These are phyloP conservation scores for Stenopsyche tienmushanensis DNA, from an alignment of 1,140 invertebrate genomes.

Conservation along the genomic window DNA sequence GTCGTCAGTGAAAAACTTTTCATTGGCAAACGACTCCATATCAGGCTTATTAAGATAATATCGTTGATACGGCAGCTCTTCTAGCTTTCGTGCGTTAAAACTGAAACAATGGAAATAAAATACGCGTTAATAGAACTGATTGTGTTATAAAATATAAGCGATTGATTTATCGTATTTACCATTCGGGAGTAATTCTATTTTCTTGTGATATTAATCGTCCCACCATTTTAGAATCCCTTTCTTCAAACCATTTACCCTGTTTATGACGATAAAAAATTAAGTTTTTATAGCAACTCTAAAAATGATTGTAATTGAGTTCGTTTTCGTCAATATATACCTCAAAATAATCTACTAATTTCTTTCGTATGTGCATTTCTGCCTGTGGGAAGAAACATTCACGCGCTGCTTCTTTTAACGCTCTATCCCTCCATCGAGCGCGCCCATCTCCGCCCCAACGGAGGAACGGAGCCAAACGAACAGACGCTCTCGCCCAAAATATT, in stretches of 20 bases:
- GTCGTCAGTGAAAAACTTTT: conserved; percentile 61
- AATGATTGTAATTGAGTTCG: not conserved
- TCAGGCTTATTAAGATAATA: conserved; percentile 52
- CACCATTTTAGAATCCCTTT: conserved; percentile 55
- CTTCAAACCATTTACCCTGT: conserved; percentile 59
- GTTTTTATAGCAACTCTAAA: not conserved
- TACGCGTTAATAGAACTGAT: not conserved
- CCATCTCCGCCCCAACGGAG: conserved; percentile 65
- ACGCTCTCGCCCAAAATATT: conserved; percentile 67
- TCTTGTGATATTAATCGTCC: conserved; percentile 55
- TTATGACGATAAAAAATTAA: conserved; percentile 40
- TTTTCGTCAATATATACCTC: conserved; percentile 46
- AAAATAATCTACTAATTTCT: conserved; percentile 60
- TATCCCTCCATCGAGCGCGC: conserved; percentile 66
- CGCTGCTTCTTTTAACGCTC: conserved; percentile 56
- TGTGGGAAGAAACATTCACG: conserved; percentile 59
- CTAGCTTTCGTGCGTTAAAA: conserved; percentile 77
- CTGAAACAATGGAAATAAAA: conserved; percentile 48
- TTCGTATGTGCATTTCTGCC: conserved; percentile 49
- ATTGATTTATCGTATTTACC: conserved; percentile 42
- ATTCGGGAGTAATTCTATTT: conserved; percentile 54
- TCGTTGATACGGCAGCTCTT: conserved; percentile 77
- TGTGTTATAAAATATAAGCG: not conserved
- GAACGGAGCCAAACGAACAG: conserved; percentile 65
- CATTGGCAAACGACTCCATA: conserved; percentile 47